A percentile compares a stretch with the other conserved stretches of the same genome.
phyloP scores from a whole-genome alignment of 2,113 vertebrate species.

The Halichoerus grypus region DNA sequence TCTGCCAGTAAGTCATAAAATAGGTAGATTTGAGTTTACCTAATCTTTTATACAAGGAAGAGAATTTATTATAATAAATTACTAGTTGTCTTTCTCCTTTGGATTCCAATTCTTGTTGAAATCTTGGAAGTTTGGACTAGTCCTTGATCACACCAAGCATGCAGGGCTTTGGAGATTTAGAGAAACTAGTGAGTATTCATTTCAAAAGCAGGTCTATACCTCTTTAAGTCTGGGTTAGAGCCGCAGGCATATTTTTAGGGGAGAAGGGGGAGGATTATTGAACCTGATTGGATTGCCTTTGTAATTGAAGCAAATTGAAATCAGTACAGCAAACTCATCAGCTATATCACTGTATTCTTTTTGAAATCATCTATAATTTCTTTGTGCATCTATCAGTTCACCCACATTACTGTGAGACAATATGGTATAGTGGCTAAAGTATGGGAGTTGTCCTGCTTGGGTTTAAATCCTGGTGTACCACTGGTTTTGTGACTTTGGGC shows the following conservation, averaged over 20 bases:
- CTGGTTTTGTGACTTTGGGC: neutral
- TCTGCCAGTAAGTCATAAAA: conserved; percentile 9
- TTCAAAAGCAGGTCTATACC: neutral
- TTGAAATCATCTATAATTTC: neutral
- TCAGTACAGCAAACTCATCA: neutral
- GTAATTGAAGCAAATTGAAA: conserved; percentile 2
- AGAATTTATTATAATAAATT: conserved; percentile 11
- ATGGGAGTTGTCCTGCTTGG: neutral
- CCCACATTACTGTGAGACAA: neutral
- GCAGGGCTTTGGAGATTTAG: neutral
- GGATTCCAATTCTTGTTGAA: conserved; percentile 6
- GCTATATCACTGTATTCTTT: neutral
- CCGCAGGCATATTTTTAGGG: neutral
- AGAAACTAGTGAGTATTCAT: neutral
- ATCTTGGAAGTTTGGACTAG: neutral
- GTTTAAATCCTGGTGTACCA: neutral
- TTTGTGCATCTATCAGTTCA: neutral
- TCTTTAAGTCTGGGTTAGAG: conserved; percentile 34
- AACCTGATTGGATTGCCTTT: neutral
- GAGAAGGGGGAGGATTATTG: neutral
- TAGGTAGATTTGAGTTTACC: neutral
- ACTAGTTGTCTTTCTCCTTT: conserved; percentile 11
- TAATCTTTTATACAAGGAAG: neutral
- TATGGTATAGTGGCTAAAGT: neutral
- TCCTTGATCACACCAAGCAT: neutral